A percentile compares a stretch with the other conserved stretches of the same genome.
Conservation (phyloP, 23 tunicate species). For the Corella eumyota region DNA sequence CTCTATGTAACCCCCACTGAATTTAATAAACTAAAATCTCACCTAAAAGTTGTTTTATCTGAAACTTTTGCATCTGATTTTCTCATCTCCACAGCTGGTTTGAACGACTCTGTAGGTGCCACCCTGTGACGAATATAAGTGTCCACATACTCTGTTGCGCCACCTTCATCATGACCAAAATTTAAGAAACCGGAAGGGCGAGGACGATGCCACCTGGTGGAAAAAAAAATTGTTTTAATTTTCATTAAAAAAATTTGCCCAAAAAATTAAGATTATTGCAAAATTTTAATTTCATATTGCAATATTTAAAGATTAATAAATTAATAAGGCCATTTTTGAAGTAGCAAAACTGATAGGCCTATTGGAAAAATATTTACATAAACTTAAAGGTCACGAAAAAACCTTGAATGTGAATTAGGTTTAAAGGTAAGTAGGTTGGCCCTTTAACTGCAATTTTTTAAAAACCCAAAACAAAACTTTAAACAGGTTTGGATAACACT, state of each 20-base stretch:
- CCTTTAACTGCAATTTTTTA: no score
- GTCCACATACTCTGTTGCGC: constrained; percentile 58
- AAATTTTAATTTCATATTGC: no score
- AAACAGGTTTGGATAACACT: no score
- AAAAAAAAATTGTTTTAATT: neutral
- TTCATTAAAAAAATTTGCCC: neutral
- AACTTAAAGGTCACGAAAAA: no score
- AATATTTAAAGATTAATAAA: no score
- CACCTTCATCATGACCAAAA: constrained; percentile 36
- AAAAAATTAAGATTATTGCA: no score
- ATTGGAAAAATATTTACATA: no score
- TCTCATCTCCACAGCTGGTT: constrained; percentile 40
- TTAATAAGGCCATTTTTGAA: no score
- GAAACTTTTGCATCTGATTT: constrained; percentile 57
- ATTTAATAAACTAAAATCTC: neutral
- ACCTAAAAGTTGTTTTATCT: constrained; percentile 78
- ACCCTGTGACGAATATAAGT: constrained; percentile 30
- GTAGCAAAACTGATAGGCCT: no score
- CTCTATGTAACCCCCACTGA: neutral
- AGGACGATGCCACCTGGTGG: constrained; percentile 80
- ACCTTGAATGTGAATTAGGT: no score
- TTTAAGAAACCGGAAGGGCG: constrained; percentile 58
- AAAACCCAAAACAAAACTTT: no score
- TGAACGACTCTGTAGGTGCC: constrained; percentile 53
- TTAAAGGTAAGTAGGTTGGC: no score